Evolutionary conservation across 2,113 vertebrate species (phyloP).

Genomic region (Pithys albifrons): DNA sequence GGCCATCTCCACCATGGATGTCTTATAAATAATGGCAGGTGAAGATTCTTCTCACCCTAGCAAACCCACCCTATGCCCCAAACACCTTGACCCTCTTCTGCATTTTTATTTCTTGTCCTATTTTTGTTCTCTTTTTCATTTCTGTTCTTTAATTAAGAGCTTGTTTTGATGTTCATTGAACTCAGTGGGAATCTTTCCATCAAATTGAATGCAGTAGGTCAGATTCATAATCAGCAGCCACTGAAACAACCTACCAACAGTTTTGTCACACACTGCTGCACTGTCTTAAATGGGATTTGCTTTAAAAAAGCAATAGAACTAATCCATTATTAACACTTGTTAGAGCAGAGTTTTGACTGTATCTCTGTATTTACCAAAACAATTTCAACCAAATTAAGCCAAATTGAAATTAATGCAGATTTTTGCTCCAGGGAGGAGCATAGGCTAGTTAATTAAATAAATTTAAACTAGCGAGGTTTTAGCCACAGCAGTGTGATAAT

Average conservation of each 20-base stretch:
- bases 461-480: neutral
- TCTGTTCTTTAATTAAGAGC: slow-evolving; percentile 27
- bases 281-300: slow-evolving; percentile 49
- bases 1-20: neutral
- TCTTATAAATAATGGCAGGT: neutral
- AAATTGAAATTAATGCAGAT: slow-evolving; percentile 28
- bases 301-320: slow-evolving; percentile 40
- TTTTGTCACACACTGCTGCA: slow-evolving; percentile 12
- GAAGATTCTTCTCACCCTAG: neutral
- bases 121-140: neutral
- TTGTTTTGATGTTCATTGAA: slow-evolving; percentile 46
- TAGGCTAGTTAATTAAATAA: slow-evolving; percentile 27
- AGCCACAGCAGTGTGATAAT: neutral
- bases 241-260: slow-evolving; percentile 32
- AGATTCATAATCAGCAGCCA: slow-evolving; percentile 29
- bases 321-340: slow-evolving; percentile 55
- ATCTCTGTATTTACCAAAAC: slow-evolving; percentile 48
- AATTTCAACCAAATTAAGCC: slow-evolving; percentile 14
- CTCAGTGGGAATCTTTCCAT: slow-evolving; percentile 41
- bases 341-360: slow-evolving; percentile 6
- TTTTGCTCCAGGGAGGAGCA: neutral
- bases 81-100: neutral
- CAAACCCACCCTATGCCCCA: neutral
- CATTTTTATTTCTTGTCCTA: neutral
- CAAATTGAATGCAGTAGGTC: slow-evolving; percentile 39